Conservation (phyloP, 2,888 invertebrate species). For the Lymantria monacha region DNA sequence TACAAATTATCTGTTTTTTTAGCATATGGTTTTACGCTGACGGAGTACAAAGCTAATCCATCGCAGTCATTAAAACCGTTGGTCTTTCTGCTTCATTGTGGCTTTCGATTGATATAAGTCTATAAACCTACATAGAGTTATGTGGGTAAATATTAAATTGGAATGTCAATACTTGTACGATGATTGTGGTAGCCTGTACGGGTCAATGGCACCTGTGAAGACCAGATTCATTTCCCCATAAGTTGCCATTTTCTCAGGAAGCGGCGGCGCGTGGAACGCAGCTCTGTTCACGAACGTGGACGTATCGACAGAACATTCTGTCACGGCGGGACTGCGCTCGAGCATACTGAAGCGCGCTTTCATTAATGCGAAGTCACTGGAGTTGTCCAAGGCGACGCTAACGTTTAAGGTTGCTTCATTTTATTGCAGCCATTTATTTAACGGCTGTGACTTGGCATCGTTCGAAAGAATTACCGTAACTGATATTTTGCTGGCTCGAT, state of each 20-base stretch:
- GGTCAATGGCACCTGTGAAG: slow-evolving; percentile 74
- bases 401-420: slow-evolving; percentile 54
- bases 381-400: slow-evolving; percentile 52
- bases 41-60: slow-evolving; percentile 16
- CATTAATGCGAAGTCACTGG: slow-evolving; percentile 71
- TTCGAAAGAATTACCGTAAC: slow-evolving; percentile 41
- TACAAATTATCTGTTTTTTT: too few species aligned
- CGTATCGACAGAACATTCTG: slow-evolving; percentile 64
- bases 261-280: slow-evolving; percentile 51
- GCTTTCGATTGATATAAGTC: slow-evolving; percentile 53
- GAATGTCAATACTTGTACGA: slow-evolving; percentile 68
- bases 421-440: slow-evolving; percentile 49
- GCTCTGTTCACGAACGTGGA: slow-evolving; percentile 28
- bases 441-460: slow-evolving; percentile 45
- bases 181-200: slow-evolving; percentile 59
- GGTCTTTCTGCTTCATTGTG: slow-evolving; percentile 49
- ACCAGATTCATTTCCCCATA: slow-evolving; percentile 78
- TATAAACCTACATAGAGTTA: slow-evolving; percentile 60
- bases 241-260: slow-evolving; percentile 81
- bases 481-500: slow-evolving; percentile 34
- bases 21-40: too few species aligned
- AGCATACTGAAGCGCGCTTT: slow-evolving; percentile 71
- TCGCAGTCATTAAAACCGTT: slow-evolving; percentile 49
- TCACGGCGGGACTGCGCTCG: slow-evolving; percentile 70
- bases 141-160: slow-evolving; percentile 65